Percentiles rank a stretch among this genome's conserved stretches.
Evolutionary conservation across 2,113 vertebrate genomes (phyloP).

Genomic region (Etia nguti): DNA sequence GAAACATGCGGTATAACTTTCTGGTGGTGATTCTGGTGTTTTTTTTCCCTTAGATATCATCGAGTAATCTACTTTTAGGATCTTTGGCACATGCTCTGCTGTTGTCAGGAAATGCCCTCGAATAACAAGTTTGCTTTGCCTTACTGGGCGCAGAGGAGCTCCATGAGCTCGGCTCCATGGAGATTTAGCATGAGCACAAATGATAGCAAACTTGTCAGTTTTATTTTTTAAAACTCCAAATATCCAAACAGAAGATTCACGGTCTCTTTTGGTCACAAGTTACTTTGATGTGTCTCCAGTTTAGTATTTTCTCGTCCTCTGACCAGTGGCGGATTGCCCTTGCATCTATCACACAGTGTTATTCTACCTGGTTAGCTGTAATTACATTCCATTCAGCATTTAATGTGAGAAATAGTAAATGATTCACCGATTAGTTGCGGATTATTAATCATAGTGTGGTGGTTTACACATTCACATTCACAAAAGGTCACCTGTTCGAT

Average conservation of each 20-base stretch:
- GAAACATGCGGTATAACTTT: background rate
- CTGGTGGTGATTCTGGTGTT: background rate
- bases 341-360: background rate
- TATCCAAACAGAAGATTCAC: background rate
- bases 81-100: background rate
- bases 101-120: background rate
- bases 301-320: background rate
- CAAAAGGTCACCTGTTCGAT: background rate
- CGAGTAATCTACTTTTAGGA: background rate
- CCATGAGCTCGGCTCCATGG: background rate
- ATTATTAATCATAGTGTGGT: background rate
- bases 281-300: background rate
- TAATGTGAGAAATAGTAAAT: background rate
- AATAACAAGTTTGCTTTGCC: background rate
- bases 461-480: background rate
- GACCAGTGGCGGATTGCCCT: background rate
- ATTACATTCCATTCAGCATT: background rate
- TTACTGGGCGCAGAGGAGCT: background rate
- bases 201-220: background rate
- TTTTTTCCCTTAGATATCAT: background rate
- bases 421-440: background rate
- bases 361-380: background rate
- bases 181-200: background rate
- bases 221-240: background rate
- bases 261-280: background rate